Evolutionary conservation across 1,140 invertebrate species (phyloP), one percentile per base, ranked within the genome.

Genomic region (Megathymus violae): DNA sequence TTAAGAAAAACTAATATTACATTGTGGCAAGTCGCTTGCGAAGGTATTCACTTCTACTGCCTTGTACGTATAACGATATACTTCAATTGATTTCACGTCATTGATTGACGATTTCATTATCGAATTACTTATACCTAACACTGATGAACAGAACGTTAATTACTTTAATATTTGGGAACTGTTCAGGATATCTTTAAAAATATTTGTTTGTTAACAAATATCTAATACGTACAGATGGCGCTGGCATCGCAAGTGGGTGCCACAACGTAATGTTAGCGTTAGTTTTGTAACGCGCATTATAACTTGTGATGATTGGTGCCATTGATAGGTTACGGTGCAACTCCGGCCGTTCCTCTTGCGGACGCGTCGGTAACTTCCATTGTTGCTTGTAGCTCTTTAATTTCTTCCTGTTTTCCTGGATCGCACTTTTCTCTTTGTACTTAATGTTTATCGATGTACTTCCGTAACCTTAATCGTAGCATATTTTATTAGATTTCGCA

Each of bases 241-340:
- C 19, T 38, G 15, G 2, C 22, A 10, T n/a, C 19, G 62, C 62
- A n/a, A 40, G 27, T 51, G 51, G 27, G 64, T 59, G 69, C 62
- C 67, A 44, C 68, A 73, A 67, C 67, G 66, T 63, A 50, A 16
- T 62, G 59, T 44, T 47, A 69, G 70, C 25, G 66, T 65, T 80
- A 80, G 78, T 74, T 74, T 74, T 70, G 66, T 80, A 76, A 85
- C 87, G 83, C 82, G 83, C 85, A 86, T 90, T 89, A 87, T 88
- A 74, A 88, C 79, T 87, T 89, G 88, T 89, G 88, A 91, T 91
- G 88, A 87, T 82, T 81, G 88, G 88, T 91, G 88, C 88, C 88
- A 91, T 88, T 91, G 85, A 85, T 90, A 90, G 88, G 70, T 81
- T 86, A 88, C 78, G 84, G 71, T 80, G 80, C 76, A 76, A 87